Conservation (phyloP, 2,797 vertebrate genomes). For the Chelidonichthys spinosus region DNA sequence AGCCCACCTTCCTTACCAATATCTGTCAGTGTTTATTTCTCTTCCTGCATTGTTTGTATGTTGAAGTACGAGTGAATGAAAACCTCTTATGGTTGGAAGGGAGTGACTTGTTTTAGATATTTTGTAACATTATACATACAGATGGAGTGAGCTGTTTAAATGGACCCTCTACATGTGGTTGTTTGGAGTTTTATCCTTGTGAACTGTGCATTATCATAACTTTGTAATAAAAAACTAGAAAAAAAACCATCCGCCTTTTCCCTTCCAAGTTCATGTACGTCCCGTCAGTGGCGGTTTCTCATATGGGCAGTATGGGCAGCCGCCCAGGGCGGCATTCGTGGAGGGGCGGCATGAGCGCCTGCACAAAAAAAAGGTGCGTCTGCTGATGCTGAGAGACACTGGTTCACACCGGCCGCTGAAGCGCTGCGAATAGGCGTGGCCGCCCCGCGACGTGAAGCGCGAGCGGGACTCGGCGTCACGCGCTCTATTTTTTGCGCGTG, state of each 20-base stretch:
- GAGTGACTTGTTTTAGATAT: constrained; percentile 61
- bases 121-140: constrained; percentile 69
- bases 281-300: too few relatives aligned
- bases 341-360: too few relatives aligned
- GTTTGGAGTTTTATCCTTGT: constrained; percentile 77
- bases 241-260: constrained; percentile 40
- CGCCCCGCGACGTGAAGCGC: too few relatives aligned
- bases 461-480: too few relatives aligned
- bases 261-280: neutral
- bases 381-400: too few relatives aligned
- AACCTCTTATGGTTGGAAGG: constrained; percentile 40
- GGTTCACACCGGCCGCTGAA: too few relatives aligned
- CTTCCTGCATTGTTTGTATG: constrained; percentile 44
- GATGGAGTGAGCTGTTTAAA: constrained; percentile 35
- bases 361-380: too few relatives aligned
- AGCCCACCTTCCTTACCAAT: constrained; percentile 22
- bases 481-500: too few relatives aligned
- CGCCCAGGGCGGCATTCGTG: too few relatives aligned
- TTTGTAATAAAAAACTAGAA: constrained; percentile 79
- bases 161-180: constrained; percentile 47
- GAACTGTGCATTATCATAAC: constrained; percentile 80
- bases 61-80: constrained; percentile 51
- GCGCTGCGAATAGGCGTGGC: too few relatives aligned
- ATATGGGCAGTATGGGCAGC: too few relatives aligned
- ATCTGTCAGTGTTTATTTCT: constrained; percentile 36